phyloP scores from a whole-genome alignment of 2,888 invertebrate genomes.

The Elmis aenea region DNA sequence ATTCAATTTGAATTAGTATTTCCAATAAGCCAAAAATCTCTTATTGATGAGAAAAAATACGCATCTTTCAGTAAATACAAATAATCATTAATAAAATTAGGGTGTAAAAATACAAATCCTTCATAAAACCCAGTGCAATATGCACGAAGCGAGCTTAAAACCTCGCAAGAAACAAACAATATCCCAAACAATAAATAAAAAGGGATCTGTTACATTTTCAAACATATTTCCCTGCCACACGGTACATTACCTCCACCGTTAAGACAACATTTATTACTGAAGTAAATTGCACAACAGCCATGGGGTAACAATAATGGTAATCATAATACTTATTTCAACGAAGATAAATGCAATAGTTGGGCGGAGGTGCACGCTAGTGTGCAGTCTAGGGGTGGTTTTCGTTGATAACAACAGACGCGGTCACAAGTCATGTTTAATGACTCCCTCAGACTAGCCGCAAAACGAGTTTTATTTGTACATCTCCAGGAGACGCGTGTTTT shows the following conservation, averaged over 20 bases:
- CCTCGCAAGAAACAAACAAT: too few species aligned
- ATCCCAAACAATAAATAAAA: too few species aligned
- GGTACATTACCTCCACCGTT: slow-evolving; percentile 5
- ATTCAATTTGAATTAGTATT: too few species aligned
- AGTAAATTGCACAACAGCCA: slow-evolving; percentile 10
- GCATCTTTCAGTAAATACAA: too few species aligned
- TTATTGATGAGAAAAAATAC: too few species aligned
- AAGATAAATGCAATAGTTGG: slow-evolving; percentile 22
- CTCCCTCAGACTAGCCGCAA: slow-evolving; percentile 21
- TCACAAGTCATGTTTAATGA: slow-evolving; percentile 34
- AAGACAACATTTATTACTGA: not conserved
- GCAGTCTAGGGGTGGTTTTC: slow-evolving; percentile 31
- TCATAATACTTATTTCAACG: slow-evolving; percentile 14
- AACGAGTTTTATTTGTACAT: slow-evolving; percentile 24
- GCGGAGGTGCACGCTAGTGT: slow-evolving; percentile 21
- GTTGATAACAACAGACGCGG: slow-evolving; percentile 30
- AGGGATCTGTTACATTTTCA: too few species aligned
- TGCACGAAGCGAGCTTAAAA: too few species aligned
- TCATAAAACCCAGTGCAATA: too few species aligned
- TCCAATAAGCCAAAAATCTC: too few species aligned
- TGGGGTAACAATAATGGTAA: slow-evolving; percentile 19
- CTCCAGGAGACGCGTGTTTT: slow-evolving; percentile 24
- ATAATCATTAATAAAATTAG: too few species aligned
- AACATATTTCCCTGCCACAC: too few species aligned
- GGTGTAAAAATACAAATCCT: too few species aligned